Conservation (phyloP, 2,888 invertebrate species). For the Leptinotarsa haldemani region DNA sequence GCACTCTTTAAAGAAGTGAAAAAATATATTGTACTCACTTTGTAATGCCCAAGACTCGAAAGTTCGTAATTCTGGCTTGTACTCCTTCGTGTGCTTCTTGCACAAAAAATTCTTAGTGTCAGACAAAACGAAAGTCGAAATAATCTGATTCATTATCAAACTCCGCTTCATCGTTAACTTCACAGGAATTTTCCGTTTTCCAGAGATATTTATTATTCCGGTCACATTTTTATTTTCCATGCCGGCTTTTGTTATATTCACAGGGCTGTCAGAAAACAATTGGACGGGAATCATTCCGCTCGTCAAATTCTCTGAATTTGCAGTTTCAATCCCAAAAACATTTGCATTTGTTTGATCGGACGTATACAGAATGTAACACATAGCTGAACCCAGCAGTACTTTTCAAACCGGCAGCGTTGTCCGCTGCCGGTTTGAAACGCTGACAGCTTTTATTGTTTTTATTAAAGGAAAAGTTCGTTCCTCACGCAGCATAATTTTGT, state of each 20-base stretch:
- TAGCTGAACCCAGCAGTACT: not conserved
- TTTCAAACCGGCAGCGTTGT: not conserved
- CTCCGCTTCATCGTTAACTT: slow-evolving; percentile 58
- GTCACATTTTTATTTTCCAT: slow-evolving; percentile 16
- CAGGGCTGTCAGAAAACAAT: slow-evolving; percentile 15
- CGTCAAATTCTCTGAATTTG: not conserved
- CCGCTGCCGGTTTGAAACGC: not conserved
- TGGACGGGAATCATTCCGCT: slow-evolving; percentile 13
- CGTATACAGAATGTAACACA: slow-evolving; percentile 9
- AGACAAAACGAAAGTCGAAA: slow-evolving; percentile 54
- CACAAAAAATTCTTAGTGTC: slow-evolving; percentile 51
- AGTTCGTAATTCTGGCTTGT: slow-evolving; percentile 53
- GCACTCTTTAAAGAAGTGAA: not conserved
- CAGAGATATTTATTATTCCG: slow-evolving; percentile 6
- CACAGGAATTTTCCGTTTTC: slow-evolving; percentile 4
- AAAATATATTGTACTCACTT: slow-evolving; percentile 51
- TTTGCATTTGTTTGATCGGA: slow-evolving; percentile 16
- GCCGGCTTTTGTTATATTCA: not conserved
- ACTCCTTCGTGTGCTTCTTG: slow-evolving; percentile 55
- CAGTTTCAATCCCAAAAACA: slow-evolving; percentile 18
- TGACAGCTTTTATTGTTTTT: not conserved
- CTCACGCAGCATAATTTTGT: not conserved
- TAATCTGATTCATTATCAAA: slow-evolving; percentile 59
- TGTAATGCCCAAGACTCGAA: slow-evolving; percentile 60
- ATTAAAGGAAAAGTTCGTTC: not conserved